Conservation (phyloP, 1,140 invertebrate species). For the Lamellibrachia luymesi region DNA sequence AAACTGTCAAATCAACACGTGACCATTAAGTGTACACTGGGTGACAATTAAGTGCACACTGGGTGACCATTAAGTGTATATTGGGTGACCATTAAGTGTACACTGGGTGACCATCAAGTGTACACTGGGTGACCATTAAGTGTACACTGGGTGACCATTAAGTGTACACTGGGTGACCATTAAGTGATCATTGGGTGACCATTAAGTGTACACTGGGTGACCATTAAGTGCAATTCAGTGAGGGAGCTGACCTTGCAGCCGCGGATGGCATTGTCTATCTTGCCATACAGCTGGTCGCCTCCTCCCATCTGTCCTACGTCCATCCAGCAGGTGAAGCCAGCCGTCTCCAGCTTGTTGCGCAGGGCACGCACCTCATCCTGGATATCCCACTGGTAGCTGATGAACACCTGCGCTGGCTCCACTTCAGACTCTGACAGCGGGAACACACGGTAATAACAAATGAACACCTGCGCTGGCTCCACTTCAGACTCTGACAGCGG, state of each 20-base stretch:
- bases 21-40: too few species aligned
- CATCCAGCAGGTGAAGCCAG: slow-evolving; percentile 49
- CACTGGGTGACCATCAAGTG: too few species aligned
- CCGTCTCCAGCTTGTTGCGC: slow-evolving; percentile 37
- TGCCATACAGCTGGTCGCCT: slow-evolving; percentile 52
- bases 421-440: slow-evolving; percentile 43
- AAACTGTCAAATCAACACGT: background rate
- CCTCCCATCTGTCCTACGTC: slow-evolving; percentile 55
- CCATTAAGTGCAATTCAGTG: slow-evolving; percentile 41
- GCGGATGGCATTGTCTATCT: slow-evolving; percentile 50
- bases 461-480: too few species aligned
- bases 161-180: too few species aligned
- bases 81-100: too few species aligned
- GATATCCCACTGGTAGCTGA: slow-evolving; percentile 54
- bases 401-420: slow-evolving; percentile 54
- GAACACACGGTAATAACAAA: background rate
- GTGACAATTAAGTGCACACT: too few species aligned
- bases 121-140: too few species aligned
- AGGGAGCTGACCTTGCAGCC: slow-evolving; percentile 47
- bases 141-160: too few species aligned
- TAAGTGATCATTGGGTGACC: too few species aligned
- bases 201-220: background rate
- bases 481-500: too few species aligned
- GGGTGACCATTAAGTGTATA: too few species aligned
- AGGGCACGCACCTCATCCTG: slow-evolving; percentile 47